These are phyloP conservation scores for Caenorhabditis becei DNA, from an alignment of 2,888 invertebrate species.

Conservation along the genomic window DNA sequence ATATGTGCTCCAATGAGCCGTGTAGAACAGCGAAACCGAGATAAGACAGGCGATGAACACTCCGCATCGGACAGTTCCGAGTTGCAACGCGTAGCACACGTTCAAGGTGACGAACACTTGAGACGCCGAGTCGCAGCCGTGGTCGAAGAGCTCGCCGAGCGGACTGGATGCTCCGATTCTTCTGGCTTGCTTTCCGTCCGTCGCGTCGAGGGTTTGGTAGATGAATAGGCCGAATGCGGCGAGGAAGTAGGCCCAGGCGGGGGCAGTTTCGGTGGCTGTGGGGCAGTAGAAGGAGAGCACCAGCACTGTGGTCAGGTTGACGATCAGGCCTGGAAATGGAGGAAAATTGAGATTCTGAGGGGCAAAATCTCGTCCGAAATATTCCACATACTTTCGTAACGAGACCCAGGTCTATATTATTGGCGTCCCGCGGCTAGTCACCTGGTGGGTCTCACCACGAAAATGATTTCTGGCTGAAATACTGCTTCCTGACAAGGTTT, in stretches of 20 bases:
- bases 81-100: conserved; percentile 92
- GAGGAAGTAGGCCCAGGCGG: conserved; percentile 90
- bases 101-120: conserved; percentile 96
- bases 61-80: conserved; percentile 93
- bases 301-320: conserved; percentile 88
- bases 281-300: conserved; percentile 94
- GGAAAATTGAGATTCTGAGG: too few species aligned
- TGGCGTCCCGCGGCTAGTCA: too few species aligned
- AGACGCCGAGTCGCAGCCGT: conserved; percentile 98
- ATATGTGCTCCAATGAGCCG: conserved; percentile 99
- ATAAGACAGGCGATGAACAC: conserved; percentile 97
- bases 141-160: conserved; percentile 97
- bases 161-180: conserved; percentile 94
- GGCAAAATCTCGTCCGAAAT: too few species aligned
- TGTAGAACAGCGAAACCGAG: conserved; percentile 96
- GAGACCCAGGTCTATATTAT: too few species aligned
- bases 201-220: conserved; percentile 98
- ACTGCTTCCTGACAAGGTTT: too few species aligned
- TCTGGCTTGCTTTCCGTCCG: conserved; percentile 89
- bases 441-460: too few species aligned
- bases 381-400: too few species aligned
- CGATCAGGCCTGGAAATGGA: conserved; percentile 81
- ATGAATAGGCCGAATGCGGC: conserved; percentile 95
- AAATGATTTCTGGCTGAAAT: too few species aligned
- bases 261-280: conserved; percentile 88